Base-by-base conservation (phyloP, 2,888 invertebrate genomes). In the Arctia plantaginis region DNA sequence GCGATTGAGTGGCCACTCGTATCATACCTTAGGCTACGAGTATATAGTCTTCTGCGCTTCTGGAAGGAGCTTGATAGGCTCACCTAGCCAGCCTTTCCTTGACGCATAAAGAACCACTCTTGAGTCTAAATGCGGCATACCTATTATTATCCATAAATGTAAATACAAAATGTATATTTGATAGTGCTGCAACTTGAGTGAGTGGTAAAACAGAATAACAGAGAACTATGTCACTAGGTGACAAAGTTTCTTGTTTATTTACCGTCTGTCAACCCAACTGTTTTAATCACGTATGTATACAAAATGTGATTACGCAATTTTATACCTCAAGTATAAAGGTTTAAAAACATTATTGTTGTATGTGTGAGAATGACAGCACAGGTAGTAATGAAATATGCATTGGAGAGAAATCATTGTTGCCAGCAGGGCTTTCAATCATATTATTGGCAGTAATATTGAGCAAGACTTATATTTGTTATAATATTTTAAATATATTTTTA, bases 371-470 rank as follows among this genome's bases (percentile, higher is more conserved):
- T 76, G 72, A 76, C 73, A 77, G 68, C 77, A 66, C 59, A 72
- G 72, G 76, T 79, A 76, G 75, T 79, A 79, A 78, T 82, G 67
- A 72, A 80, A 76, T 78, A 79, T 74, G 76, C 64, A 79, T 79
- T 74, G 72, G 68, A 66, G 70, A 77, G 75, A 78, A 77, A 76
- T 69, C 70, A 79, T 80, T 82, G 81, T 80, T 75, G 66, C 41
- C 30, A 23, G n/a, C 64, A 81, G 78, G 77, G 82, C 64, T 83
- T 77, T 62, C 81, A 80, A 27, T 71, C 20, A 20, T 12, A 4
- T 55, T 13, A 55, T 74, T 71, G 13, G 30, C 27, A 6, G 20
- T 62, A 35, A 35, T 59, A 20, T 73, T 66, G 13, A 23, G 39
- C 15, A 39, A 62, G 23, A 47, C 18, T 47, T 47, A 47, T 18